Evolutionary conservation across 2,113 vertebrate species (phyloP).

Genomic region (Dipodomys ordii): DNA sequence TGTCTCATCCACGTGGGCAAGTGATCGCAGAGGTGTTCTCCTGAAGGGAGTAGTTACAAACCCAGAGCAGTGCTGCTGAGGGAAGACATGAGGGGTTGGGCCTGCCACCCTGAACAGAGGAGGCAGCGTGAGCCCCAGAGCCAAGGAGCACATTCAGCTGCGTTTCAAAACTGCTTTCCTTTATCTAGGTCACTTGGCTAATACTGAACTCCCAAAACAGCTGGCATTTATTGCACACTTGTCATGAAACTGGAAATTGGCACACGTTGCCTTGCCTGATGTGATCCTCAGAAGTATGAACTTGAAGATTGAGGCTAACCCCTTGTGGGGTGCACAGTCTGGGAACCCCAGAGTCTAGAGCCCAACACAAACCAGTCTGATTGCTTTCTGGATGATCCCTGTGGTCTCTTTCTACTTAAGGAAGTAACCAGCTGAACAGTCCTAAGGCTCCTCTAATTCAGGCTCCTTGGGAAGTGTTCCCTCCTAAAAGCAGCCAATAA

Average conservation of each 20-base stretch:
- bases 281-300: slow-evolving; percentile 66
- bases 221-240: neutral
- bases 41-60: slow-evolving; percentile 65
- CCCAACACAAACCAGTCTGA: accelerated
- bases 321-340: neutral
- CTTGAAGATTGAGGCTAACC: neutral
- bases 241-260: slow-evolving; percentile 56
- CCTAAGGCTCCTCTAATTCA: neutral
- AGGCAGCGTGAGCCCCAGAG: neutral
- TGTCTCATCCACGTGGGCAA: neutral
- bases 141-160: neutral
- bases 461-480: neutral
- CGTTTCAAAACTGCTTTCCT: neutral
- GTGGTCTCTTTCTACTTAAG: neutral
- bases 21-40: slow-evolving; percentile 72
- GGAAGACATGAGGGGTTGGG: slow-evolving; percentile 23
- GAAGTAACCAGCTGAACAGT: neutral
- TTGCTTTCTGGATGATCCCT: neutral
- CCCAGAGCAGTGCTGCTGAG: slow-evolving; percentile 60
- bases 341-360: neutral
- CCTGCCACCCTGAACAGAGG: slow-evolving; percentile 55
- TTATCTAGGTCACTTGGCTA: neutral
- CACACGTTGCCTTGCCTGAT: slow-evolving; percentile 56
- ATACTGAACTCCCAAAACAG: neutral
- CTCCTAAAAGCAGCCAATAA: neutral